Base-by-base conservation (phyloP, 2,888 invertebrate species). In the Notodonta ziczac region DNA sequence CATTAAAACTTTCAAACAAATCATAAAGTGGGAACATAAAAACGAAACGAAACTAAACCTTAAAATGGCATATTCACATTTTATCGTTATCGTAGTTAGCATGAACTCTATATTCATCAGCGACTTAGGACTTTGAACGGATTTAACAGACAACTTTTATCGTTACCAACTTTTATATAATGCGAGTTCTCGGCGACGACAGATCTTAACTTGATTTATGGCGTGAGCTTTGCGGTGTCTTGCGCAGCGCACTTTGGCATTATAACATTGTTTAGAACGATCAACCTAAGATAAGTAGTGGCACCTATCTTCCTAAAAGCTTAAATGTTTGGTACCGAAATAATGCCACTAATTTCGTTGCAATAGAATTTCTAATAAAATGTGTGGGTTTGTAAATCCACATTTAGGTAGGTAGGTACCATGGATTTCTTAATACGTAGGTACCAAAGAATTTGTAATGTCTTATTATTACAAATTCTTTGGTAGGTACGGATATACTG, bases 101-200 rank as follows among this genome's bases (percentile, higher is more conserved):
- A 62, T 62, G 65, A 70, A 70, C 67, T 70, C 69, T 71, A 74
- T 80, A 85, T 84, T 82, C 81, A 85, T 85, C 82, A 81, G 74
- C 67, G 73, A 73, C 66, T 67, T 69, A 72, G 73, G 73, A 78
- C 72, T 80, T 77, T 63, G 74, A 80, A 78, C 75, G 80, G 83
- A 82, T 85, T 85, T 80, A 81, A 77, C 81, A 78, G 72, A 76
- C 74, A 88, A 90, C 83, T 90, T 89, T 78, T 79, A 84, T 86
- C 87, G 88, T 88, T 89, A 88, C 76, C 62, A 88, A 88, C 80
- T 86, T 89, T 87, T 85, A 83, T 85, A 84, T 84, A 88, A 84
- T 82, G 83, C 80, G 82, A 81, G 79, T 82, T 80, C 75, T 77
- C 74, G 64, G 73, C 78, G 84, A 81, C 82, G 24, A 81, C 74